Evolutionary conservation across 2,113 vertebrate species (phyloP).

Genomic region (Mustela lutreola): DNA sequence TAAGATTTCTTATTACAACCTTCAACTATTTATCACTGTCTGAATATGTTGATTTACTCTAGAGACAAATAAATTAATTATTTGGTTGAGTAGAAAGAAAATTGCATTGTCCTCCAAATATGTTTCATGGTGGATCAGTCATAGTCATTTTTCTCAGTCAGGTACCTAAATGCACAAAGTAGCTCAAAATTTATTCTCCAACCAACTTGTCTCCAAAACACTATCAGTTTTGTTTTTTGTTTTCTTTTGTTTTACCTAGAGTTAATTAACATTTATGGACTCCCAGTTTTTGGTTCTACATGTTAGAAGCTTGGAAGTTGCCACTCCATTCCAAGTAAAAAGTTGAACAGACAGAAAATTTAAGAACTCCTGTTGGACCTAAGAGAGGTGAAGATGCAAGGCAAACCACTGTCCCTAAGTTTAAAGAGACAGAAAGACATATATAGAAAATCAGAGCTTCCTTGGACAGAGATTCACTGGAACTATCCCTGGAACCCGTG

Average conservation of each 20-base stretch:
- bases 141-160: neutral
- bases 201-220: neutral
- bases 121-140: neutral
- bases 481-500: neutral
- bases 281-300: neutral
- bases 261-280: neutral
- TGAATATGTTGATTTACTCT: neutral
- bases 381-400: neutral
- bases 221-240: neutral
- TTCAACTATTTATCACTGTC: neutral
- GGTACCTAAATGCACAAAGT: neutral
- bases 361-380: neutral
- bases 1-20: neutral
- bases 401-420: neutral
- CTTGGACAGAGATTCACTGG: neutral
- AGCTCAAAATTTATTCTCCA: neutral
- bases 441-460: neutral
- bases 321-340: neutral
- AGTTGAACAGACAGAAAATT: neutral
- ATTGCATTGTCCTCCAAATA: neutral
- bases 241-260: neutral
- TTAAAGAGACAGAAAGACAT: neutral
- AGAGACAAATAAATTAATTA: constrained; percentile 6
- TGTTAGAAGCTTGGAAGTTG: neutral
- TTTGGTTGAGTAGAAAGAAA: neutral